Percentiles rank a stretch among this genome's conserved stretches.
Conservation (phyloP, 2,797 vertebrate genomes). For the Sebastes ruberrimus region DNA sequence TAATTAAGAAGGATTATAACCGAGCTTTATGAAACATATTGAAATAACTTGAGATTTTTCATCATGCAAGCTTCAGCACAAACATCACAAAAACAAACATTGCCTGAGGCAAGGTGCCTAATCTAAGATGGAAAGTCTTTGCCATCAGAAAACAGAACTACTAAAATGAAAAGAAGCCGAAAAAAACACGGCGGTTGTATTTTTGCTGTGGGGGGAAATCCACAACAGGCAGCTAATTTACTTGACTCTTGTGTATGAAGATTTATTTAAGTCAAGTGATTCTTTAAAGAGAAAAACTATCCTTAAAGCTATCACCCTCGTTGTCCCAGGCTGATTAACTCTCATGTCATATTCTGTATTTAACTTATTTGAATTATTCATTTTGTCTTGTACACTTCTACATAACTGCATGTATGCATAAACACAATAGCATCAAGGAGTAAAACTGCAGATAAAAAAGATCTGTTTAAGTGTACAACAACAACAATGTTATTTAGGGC, state of each 20-base stretch:
- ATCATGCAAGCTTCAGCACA: conserved; percentile 33
- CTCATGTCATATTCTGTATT: neutral
- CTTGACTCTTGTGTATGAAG: conserved; percentile 40
- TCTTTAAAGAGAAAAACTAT: conserved; percentile 14
- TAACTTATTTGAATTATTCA: neutral
- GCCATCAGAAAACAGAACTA: conserved; percentile 39
- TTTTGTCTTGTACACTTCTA: neutral
- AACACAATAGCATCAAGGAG: neutral
- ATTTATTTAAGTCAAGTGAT: conserved; percentile 26
- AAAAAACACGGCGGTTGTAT: conserved; percentile 17
- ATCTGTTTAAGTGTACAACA: neutral
- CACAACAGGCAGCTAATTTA: conserved; percentile 31
- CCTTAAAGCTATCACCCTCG: neutral
- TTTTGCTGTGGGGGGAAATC: conserved; percentile 14
- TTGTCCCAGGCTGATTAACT: neutral
- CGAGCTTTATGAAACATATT: conserved; percentile 33
- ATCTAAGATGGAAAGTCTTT: conserved; percentile 53
- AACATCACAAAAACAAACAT: conserved; percentile 54
- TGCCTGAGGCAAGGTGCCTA: conserved; percentile 45
- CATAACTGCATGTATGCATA: neutral
- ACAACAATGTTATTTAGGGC: neutral
- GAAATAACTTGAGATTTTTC: conserved; percentile 47
- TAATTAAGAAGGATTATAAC: conserved; percentile 40
- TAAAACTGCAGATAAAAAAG: neutral
- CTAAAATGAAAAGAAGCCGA: conserved; percentile 31